phyloP scores from a whole-genome alignment of 2,888 invertebrate species.

The Drosophila longiperda region DNA sequence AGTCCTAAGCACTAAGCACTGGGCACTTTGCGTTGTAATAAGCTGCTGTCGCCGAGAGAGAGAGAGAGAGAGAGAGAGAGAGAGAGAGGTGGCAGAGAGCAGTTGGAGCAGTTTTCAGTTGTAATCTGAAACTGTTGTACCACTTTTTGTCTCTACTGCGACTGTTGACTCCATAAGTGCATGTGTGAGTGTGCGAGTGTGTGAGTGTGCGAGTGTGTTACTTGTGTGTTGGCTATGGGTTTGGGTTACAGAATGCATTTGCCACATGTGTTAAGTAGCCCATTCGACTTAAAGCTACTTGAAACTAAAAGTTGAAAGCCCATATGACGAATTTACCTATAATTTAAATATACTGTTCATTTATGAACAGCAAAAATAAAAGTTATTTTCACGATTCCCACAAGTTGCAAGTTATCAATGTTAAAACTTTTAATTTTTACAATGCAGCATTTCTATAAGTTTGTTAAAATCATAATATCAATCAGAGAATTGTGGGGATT shows the following conservation, averaged over 20 bases:
- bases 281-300: neutral
- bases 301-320: neutral
- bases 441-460: neutral
- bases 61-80: too few species aligned
- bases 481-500: too few species aligned
- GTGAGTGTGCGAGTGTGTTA: neutral
- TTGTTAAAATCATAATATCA: neutral
- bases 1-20: conserved; percentile 53
- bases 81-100: neutral
- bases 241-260: conserved; percentile 9
- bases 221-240: conserved; percentile 2
- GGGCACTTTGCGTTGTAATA: conserved; percentile 46
- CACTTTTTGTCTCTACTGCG: conserved; percentile 17
- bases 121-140: conserved; percentile 59
- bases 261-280: conserved; percentile 5
- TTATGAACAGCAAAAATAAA: neutral
- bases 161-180: conserved; percentile 5
- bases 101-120: conserved; percentile 14
- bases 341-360: neutral
- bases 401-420: neutral
- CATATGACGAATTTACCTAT: neutral
- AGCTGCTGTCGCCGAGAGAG: conserved; percentile 27
- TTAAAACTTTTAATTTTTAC: neutral
- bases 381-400: neutral
- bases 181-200: neutral